These are phyloP conservation scores for Eubucco bourcierii DNA, from an alignment of 2,113 vertebrate genomes.

Conservation along the genomic window DNA sequence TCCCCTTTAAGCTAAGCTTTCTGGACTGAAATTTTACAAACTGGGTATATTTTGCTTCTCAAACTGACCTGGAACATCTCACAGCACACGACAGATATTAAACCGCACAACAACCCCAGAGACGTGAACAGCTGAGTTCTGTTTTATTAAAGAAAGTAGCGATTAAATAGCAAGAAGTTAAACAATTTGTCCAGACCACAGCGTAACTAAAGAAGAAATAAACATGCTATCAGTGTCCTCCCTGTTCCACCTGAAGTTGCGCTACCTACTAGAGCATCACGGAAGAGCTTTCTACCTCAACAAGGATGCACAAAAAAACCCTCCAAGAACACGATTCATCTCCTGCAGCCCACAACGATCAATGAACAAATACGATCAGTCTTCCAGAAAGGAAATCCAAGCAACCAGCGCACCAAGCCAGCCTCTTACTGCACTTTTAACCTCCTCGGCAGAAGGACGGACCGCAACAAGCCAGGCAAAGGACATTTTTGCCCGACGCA, in stretches of 20 bases:
- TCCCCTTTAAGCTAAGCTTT: neutral
- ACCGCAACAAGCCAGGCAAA: neutral
- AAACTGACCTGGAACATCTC: neutral
- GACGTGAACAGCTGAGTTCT: neutral
- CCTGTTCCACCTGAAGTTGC: neutral
- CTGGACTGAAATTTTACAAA: neutral
- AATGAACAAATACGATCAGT: neutral
- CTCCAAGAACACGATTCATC: rapidly evolving
- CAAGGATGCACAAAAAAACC: neutral
- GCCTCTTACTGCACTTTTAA: neutral
- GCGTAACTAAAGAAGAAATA: neutral
- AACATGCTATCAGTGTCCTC: neutral
- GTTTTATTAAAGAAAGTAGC: neutral
- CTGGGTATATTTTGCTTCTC: neutral
- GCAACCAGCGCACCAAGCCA: neutral
- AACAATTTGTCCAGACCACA: neutral
- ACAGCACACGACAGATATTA: neutral
- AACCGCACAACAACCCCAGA: neutral
- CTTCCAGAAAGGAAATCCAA: neutral
- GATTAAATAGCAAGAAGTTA: neutral
- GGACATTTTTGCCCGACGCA: rapidly evolving
- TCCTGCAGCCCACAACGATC: neutral
- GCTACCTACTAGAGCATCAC: neutral
- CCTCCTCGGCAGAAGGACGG: rapidly evolving
- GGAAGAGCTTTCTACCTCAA: neutral